A percentile compares a stretch with the other conserved stretches of the same genome.
phyloP scores from a whole-genome alignment of 2,797 vertebrate species.

The Antrozous pallidus region DNA sequence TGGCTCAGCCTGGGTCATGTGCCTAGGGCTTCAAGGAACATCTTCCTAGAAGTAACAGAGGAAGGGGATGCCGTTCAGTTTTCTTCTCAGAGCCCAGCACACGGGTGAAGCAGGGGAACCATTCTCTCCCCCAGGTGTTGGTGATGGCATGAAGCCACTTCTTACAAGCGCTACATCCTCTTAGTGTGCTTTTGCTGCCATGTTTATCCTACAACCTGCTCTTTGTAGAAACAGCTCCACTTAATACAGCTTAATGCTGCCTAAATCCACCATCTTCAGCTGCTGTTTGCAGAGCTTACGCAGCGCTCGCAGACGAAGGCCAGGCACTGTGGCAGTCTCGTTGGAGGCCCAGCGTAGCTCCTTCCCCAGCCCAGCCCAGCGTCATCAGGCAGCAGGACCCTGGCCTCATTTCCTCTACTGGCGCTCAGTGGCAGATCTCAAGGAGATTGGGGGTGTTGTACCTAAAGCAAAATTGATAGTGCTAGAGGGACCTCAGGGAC shows the following conservation, averaged over 20 bases:
- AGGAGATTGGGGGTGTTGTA: not conserved
- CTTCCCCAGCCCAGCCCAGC: not conserved
- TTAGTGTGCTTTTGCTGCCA: slow-evolving; percentile 19
- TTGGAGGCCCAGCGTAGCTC: not conserved
- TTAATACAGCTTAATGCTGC: slow-evolving; percentile 72
- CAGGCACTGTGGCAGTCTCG: not conserved
- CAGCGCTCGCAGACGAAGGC: not conserved
- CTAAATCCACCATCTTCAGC: slow-evolving; percentile 74
- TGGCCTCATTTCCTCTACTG: not conserved
- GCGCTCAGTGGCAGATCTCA: not conserved
- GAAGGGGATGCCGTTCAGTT: not conserved
- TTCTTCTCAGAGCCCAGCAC: not conserved
- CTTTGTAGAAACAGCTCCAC: slow-evolving; percentile 63
- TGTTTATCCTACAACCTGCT: slow-evolving; percentile 69
- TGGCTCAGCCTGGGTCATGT: not conserved
- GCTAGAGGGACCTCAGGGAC: not conserved
- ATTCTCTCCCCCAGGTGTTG: not conserved
- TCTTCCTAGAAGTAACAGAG: not conserved
- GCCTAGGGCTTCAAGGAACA: not conserved
- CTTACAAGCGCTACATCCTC: slow-evolving; percentile 25
- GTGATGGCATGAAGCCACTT: slow-evolving; percentile 23
- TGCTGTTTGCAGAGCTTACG: slow-evolving; percentile 65
- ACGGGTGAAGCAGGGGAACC: not conserved
- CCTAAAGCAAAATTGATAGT: not conserved
- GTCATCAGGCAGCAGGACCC: not conserved